Evolutionary conservation across 2,888 invertebrate genomes (phyloP), one percentile per base, ranked within the genome.

Genomic region (Frankliniella intonsa): DNA sequence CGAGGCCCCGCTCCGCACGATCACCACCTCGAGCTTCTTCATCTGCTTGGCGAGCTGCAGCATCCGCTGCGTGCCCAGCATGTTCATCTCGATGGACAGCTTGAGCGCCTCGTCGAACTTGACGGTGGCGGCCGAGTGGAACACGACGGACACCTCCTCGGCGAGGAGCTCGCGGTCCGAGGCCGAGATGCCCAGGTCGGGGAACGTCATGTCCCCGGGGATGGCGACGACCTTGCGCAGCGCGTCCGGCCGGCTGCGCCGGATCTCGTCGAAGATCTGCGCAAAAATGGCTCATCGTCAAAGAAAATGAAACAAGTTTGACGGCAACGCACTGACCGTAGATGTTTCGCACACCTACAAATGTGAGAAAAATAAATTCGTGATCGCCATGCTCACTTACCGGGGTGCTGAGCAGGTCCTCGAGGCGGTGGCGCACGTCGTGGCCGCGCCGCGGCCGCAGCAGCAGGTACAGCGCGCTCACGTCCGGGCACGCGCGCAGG

Each of bases 391-490:
- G n/a, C 38, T 62, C 55, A 17, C 69, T 69, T 5, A 76, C 69
- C 69, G 69, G 22, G 22, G 69, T 25, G 69, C 12, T 9, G 25
- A 76, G 69, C 69, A 76, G n/a, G 69, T 76, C 69, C 22, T 76
- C 69, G 11, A 76, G 69, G 25, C 69, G 69, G 69, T 25, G 69
- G 25, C 69, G 69, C 25, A 25, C 69, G 69, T 76, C 69, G 11
- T 25, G 9, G 22, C 69, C 69, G 11, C 69, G 22, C 11, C 25
- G 69, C 3, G 89, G 89, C 82, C 91, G 86, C 76, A 91, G 87
- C 82, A 91, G 86, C 82, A 90, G 85, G 85, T 88, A 90, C 79
- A 90, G 86, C 50, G 85, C 86, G 27, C 87, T 86, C 55, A 90
- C 84, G n/a, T 87, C 87, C 27, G 89, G 89, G 83, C 89, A 88